phyloP scores from a whole-genome alignment of 2,113 vertebrate species.

The Psittacula cyanocephala region DNA sequence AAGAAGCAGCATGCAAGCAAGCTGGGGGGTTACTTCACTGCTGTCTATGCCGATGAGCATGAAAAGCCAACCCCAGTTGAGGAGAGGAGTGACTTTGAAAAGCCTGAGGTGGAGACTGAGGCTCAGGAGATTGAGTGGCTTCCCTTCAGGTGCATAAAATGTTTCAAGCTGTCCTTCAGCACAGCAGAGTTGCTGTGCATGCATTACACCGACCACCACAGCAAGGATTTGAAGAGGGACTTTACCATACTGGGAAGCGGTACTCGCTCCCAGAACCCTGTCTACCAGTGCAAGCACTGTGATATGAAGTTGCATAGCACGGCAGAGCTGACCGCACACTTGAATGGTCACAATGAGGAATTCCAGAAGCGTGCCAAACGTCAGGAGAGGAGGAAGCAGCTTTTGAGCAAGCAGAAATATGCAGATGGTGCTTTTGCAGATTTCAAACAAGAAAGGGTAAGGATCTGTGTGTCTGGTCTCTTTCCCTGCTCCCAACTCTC shows the following conservation, averaged over 20 bases:
- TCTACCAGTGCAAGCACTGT: constrained; percentile 95
- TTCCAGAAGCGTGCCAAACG: constrained; percentile 93
- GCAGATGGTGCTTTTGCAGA: constrained; percentile 81
- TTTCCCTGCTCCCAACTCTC: constrained; percentile 42
- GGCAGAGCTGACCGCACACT: constrained; percentile 86
- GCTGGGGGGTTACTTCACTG: constrained; percentile 92
- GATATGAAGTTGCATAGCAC: constrained; percentile 87
- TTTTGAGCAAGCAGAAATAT: constrained; percentile 89
- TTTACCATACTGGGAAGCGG: constrained; percentile 83
- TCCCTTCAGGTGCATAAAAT: constrained; percentile 94
- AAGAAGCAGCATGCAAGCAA: constrained; percentile 96
- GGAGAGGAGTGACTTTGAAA: constrained; percentile 76
- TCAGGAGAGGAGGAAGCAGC: constrained; percentile 89
- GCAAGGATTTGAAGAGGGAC: constrained; percentile 92
- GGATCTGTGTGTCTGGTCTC: constrained; percentile 56
- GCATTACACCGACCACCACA: constrained; percentile 96
- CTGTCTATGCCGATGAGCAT: constrained; percentile 89
- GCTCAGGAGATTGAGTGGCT: constrained; percentile 85
- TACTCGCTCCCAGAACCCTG: constrained; percentile 76
- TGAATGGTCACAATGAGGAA: constrained; percentile 91
- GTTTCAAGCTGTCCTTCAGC: constrained; percentile 92
- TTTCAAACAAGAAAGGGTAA: constrained; percentile 90
- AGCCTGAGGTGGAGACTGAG: constrained; percentile 78
- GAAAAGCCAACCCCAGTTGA: constrained; percentile 70
- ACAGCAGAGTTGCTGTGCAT: constrained; percentile 88